Evolutionary conservation across 2,797 vertebrate genomes (phyloP).

Genomic region (Phalanger gymnotis): DNA sequence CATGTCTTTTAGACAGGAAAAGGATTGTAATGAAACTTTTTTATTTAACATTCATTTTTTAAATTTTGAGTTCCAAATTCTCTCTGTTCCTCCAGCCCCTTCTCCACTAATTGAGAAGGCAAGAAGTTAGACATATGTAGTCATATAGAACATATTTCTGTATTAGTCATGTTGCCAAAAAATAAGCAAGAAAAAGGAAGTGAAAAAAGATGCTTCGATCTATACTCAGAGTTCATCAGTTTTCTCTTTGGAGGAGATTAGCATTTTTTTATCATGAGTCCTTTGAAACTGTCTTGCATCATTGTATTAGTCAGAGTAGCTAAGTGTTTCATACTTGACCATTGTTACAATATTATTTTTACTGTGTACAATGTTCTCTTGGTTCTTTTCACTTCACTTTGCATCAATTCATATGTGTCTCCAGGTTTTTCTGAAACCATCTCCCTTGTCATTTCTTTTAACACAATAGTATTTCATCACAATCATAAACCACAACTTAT

Average conservation of each 20-base stretch:
- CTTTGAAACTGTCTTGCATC: neutral
- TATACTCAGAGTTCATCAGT: neutral
- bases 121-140: neutral
- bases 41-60: neutral
- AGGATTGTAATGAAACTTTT: neutral
- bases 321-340: too few species aligned
- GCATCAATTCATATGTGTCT: too few species aligned
- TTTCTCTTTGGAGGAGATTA: too few species aligned
- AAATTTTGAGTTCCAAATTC: neutral
- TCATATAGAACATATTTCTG: neutral
- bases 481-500: too few species aligned
- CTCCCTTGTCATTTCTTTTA: too few species aligned
- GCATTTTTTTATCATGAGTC: neutral
- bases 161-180: neutral
- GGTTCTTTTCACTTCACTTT: too few species aligned
- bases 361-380: too few species aligned
- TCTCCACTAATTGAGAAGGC: neutral
- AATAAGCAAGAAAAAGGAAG: neutral
- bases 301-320: too few species aligned
- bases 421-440: too few species aligned
- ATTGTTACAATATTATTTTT: too few species aligned
- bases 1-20: neutral
- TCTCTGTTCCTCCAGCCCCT: neutral
- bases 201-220: neutral
- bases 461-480: too few species aligned